Conservation (phyloP, 2,888 invertebrate species). For the Didymodactylos carnosus region DNA sequence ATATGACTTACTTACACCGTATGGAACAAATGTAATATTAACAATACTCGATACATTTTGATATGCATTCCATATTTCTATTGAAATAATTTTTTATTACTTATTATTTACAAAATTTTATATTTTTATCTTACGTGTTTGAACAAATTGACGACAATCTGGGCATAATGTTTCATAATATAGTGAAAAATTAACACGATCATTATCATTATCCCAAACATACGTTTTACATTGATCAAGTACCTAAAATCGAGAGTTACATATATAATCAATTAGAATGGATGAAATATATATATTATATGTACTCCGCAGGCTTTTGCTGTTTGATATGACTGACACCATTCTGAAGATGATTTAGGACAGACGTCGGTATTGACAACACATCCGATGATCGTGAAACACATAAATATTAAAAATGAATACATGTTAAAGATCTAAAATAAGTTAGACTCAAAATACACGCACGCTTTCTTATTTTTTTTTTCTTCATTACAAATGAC, state of each 20-base stretch:
- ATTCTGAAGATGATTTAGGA: neutral
- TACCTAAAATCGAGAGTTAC: neutral
- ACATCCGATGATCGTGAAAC: neutral
- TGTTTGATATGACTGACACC: neutral
- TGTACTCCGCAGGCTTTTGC: neutral
- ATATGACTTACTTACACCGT: too few species aligned
- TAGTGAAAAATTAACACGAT: constrained; percentile 23
- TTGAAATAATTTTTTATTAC: too few species aligned
- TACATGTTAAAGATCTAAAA: too few species aligned
- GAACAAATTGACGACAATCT: constrained; percentile 25
- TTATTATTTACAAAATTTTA: too few species aligned
- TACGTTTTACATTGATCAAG: neutral
- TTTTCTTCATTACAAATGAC: too few species aligned
- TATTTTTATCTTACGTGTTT: too few species aligned
- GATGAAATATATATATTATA: neutral
- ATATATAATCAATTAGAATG: neutral
- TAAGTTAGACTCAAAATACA: too few species aligned
- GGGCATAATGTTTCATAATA: constrained; percentile 32
- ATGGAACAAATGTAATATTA: constrained; percentile 28
- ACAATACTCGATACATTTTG: constrained; percentile 21
- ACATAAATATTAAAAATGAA: too few species aligned
- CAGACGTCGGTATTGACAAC: neutral
- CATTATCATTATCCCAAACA: neutral
- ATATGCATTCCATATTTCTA: constrained; percentile 23
- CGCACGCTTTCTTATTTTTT: too few species aligned